Evolutionary conservation across 2,113 vertebrate genomes (phyloP).

Genomic region (Chlorodrepanis virens): DNA sequence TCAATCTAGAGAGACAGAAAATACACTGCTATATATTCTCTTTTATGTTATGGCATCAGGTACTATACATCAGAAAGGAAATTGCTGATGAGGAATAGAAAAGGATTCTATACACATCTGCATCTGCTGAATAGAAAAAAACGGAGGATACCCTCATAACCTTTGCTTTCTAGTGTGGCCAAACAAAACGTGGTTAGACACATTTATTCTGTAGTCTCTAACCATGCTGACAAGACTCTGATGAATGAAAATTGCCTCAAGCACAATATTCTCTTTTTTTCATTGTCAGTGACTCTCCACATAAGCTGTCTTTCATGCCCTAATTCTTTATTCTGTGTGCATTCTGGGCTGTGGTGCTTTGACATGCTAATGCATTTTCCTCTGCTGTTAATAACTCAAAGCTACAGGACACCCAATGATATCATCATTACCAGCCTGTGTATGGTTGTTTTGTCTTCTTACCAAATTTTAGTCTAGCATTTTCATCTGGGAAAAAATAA

Average conservation of each 20-base stretch:
- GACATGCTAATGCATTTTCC: constrained; percentile 17
- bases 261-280: constrained; percentile 9
- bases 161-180: constrained; percentile 18
- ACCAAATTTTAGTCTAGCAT: background rate
- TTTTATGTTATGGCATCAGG: background rate
- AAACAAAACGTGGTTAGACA: constrained; percentile 36
- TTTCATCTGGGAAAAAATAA: background rate
- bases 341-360: constrained; percentile 12
- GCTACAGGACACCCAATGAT: background rate
- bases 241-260: constrained; percentile 10
- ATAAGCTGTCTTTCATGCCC: constrained; percentile 40
- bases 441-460: background rate
- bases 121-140: background rate
- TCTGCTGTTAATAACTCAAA: background rate
- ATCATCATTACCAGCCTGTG: background rate
- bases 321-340: constrained; percentile 33
- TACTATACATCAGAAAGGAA: background rate
- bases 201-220: constrained; percentile 3
- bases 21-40: background rate
- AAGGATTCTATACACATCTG: background rate
- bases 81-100: background rate
- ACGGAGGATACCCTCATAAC: background rate
- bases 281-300: constrained; percentile 14
- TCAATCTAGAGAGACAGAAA: background rate
- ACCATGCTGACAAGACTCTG: constrained; percentile 12